Conservation (phyloP, 1,140 invertebrate genomes). For the Elysia chlorotica region DNA sequence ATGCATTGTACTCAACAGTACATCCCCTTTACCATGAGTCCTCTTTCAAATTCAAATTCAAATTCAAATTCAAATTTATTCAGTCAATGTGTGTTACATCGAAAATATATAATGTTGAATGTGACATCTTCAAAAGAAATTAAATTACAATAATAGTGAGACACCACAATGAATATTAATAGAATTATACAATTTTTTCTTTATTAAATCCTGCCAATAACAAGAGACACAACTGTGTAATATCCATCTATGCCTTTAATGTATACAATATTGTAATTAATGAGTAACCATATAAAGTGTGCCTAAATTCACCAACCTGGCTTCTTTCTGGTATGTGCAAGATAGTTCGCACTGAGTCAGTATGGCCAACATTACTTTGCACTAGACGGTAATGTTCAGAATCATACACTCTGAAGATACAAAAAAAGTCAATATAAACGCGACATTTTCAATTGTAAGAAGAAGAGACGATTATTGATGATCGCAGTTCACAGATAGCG, state of each 20-base stretch:
- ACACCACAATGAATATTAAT: neutral
- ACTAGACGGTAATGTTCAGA: conserved; percentile 53
- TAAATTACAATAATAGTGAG: too few relatives aligned
- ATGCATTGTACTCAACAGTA: too few relatives aligned
- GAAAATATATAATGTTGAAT: too few relatives aligned
- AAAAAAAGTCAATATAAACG: conserved; percentile 1
- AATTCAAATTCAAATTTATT: too few relatives aligned
- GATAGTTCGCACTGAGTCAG: conserved; percentile 54
- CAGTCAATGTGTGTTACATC: too few relatives aligned
- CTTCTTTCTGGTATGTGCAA: conserved; percentile 60
- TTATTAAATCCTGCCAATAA: neutral
- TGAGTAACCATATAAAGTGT: too few relatives aligned
- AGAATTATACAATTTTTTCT: neutral
- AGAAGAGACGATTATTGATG: neutral
- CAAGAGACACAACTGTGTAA: neutral
- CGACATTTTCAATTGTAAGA: neutral
- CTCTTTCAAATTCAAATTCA: too few relatives aligned
- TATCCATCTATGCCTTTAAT: too few relatives aligned
- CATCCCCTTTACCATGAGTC: too few relatives aligned
- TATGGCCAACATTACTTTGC: conserved; percentile 60
- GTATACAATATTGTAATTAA: too few relatives aligned
- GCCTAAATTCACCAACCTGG: conserved; percentile 43
- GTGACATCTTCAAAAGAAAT: too few relatives aligned
- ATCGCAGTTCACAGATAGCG: neutral
- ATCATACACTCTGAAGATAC: conserved; percentile 56